Evolutionary conservation across 1,140 invertebrate genomes (phyloP), one percentile per base, ranked within the genome.

Genomic region (Drosophila triauraria): DNA sequence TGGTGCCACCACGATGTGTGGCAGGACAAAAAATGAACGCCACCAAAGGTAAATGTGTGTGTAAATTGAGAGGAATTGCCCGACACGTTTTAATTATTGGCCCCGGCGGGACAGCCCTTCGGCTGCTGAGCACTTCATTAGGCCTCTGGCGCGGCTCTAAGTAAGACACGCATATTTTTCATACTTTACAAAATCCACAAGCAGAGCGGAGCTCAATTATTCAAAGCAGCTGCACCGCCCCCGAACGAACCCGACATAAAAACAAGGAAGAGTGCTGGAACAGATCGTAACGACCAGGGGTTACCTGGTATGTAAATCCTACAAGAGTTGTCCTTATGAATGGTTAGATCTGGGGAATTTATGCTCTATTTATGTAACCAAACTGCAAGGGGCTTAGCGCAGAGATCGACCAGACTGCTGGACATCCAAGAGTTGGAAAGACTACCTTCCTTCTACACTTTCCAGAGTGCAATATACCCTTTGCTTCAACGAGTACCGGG

Each of bases 181-280:
- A 88, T 87, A 86, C 83, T 87, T 86, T 87, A 87, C 54, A 78
- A 76, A 86, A 82, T 79, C 57, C 68, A 82, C 61, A 62, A 63
- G 60, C 65, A 43, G 61, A 71, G 76, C 83, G 53, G 12, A 38
- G 76, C 80, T 80, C 83, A 88, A 87, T 87, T 87, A 88, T 87
- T 87, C 84, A 87, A 83, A 80, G 59, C 84, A 67, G 70, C 65
- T 51, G 46, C 47, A 59, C 47, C 43, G 59, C 43, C 50, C 53
- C 47, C 53, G 43, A 40, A 38, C 58, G 47, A 32, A 48, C 32
- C 43, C 35, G 35, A 51, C 35, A 48, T 65, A 75, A 72, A 67
- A 44, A 30, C 35, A 42, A 42, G 20, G 42, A 10, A 17, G 20
- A 59, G 27, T 23, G 8, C 13, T 27, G 7, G 1, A 3, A 8